phyloP scores from a whole-genome alignment of 2,888 invertebrate species.

The Tridacna crocea region DNA sequence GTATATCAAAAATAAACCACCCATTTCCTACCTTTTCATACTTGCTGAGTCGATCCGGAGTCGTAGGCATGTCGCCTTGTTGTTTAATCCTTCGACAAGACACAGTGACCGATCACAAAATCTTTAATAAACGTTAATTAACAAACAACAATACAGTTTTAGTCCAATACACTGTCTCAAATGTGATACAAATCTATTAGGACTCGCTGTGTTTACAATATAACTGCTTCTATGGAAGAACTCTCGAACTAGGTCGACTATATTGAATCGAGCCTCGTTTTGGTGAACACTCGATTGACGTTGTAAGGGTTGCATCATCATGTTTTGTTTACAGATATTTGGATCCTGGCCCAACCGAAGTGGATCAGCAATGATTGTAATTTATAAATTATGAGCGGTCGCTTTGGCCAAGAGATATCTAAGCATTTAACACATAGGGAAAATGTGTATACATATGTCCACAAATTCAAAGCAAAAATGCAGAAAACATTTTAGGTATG shows the following conservation, averaged over 20 bases:
- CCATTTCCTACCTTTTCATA: constrained; percentile 71
- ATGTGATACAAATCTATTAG: neutral
- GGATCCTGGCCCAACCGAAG: neutral
- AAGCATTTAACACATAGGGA: too few species aligned
- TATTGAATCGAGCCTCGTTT: constrained; percentile 39
- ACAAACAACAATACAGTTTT: neutral
- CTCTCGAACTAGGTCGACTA: constrained; percentile 9
- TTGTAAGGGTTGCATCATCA: constrained; percentile 47
- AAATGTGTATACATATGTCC: too few species aligned
- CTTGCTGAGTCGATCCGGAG: constrained; percentile 71
- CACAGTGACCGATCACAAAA: neutral
- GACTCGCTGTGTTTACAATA: neutral
- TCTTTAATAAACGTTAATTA: neutral
- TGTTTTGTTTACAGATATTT: neutral
- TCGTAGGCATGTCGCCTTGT: constrained; percentile 66
- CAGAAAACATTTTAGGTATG: too few species aligned
- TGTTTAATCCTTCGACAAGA: neutral
- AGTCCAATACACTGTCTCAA: neutral
- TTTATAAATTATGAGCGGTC: too few species aligned
- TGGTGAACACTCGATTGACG: constrained; percentile 37
- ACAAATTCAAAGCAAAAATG: too few species aligned
- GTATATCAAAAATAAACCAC: neutral
- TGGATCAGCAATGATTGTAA: too few species aligned
- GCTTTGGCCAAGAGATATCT: too few species aligned
- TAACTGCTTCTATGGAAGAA: neutral